A percentile compares a stretch with the other conserved stretches of the same genome.
These are phyloP conservation scores for Diplolepis rosae DNA, from an alignment of 2,888 invertebrate genomes.

Conservation along the genomic window DNA sequence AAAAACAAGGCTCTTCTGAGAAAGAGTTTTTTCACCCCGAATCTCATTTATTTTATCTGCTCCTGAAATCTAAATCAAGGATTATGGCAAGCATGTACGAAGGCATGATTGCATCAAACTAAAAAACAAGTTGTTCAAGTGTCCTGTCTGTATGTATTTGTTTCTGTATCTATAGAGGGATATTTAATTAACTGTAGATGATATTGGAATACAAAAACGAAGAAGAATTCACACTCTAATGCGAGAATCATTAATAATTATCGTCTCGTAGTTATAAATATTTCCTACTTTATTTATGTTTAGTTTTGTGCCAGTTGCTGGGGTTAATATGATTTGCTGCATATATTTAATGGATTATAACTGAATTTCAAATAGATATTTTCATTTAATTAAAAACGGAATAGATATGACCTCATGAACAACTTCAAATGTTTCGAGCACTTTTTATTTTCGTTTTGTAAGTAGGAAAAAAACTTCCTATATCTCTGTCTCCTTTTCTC, in stretches of 20 bases:
- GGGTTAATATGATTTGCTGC: conserved; percentile 1
- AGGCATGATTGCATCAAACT: not conserved
- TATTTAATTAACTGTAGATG: not conserved
- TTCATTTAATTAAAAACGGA: too few species aligned
- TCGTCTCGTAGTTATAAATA: not conserved
- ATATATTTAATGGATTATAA: not conserved
- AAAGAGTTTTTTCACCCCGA: not conserved
- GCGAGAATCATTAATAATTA: not conserved
- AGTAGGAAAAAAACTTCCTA: too few species aligned
- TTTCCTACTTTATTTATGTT: not conserved
- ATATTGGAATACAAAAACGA: not conserved
- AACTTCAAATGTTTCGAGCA: too few species aligned
- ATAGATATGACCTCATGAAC: too few species aligned
- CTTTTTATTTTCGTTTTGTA: too few species aligned
- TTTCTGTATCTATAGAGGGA: too few species aligned
- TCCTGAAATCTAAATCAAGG: not conserved
- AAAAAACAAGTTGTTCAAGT: too few species aligned
- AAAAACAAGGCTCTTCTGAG: not conserved
- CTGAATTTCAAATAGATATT: not conserved
- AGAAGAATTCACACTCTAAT: not conserved
- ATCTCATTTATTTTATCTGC: not conserved
- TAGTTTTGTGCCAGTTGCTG: not conserved
- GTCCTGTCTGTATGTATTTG: too few species aligned
- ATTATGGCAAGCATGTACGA: not conserved
- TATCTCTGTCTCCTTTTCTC: too few species aligned